Base-by-base conservation (phyloP, 1,140 invertebrate genomes). In the Stenopsyche tienmushanensis region DNA sequence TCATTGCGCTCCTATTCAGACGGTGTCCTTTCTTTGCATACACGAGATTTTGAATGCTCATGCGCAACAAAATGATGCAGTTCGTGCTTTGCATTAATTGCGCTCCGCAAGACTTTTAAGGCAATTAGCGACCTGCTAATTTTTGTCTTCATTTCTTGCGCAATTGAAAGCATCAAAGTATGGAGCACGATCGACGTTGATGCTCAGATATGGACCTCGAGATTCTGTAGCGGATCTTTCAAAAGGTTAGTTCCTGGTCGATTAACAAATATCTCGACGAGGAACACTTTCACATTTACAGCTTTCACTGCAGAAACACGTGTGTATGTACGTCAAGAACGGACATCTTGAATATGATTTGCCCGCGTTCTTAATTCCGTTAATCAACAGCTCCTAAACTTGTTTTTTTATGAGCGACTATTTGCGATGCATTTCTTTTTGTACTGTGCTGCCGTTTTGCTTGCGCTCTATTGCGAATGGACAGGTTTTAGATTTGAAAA, bases 251-350 rank as follows among this genome's bases (percentile, higher is more conserved):
- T 49, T 68, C 60, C 62, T 63, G 55, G 57, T 62, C 55, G 63
- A 69, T 62, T 34, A 44, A 69, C 58, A 23, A 62, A 65, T 41
- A 57, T 62, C 57, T 63, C 41, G 49, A 18, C 50, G 58, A 68
- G 53, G 53, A 67, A 24, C 60, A 64, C 66, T 69, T 69, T 69
- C 67, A 62, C 67, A 58, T 54, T 47, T 60, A 44, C 42, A 39
- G 63, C 67, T 69, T 69, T 69, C 67, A 62, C 67, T 45, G 63
- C 63, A 64, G 60, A 67, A 63, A 67, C 60, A 63, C 54, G n/a
- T 42, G 17, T 10, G 9, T 26, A 23, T 7, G 5, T 10, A 50
- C 21, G 21, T 3, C 5, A 18, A 20, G 18, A 29, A 9, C 44
- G 17, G 17, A 54, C 59, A 39, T 62, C 58, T 62, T 44, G 42